Conservation (phyloP, 1,140 invertebrate genomes). For the Charaxes varanes region DNA sequence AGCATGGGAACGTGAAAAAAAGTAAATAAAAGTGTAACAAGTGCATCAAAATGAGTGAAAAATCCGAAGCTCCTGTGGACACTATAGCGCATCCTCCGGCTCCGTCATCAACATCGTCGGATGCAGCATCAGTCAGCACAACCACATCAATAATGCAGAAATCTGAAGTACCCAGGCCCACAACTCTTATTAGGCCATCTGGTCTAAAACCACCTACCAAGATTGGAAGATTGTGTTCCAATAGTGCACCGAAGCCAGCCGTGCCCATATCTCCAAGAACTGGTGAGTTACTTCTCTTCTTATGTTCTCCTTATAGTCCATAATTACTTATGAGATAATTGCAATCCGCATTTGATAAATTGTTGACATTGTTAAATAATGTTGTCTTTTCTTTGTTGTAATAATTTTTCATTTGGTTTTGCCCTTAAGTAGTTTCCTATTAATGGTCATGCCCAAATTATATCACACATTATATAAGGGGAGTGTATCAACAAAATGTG, state of each 20-base stretch:
- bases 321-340: neutral
- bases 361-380: constrained; percentile 7
- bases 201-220: constrained; percentile 77
- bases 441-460: constrained; percentile 9
- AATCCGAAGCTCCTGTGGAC: constrained; percentile 32
- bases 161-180: constrained; percentile 38
- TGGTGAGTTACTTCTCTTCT: constrained; percentile 50
- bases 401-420: constrained; percentile 5
- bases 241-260: constrained; percentile 75
- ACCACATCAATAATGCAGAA: constrained; percentile 36
- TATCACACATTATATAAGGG: too few relatives aligned
- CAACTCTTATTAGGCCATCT: constrained; percentile 66
- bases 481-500: too few relatives aligned
- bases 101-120: constrained; percentile 45
- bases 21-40: constrained; percentile 35
- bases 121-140: constrained; percentile 45
- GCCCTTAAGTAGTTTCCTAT: constrained; percentile 9
- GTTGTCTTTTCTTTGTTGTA: constrained; percentile 3
- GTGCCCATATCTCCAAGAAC: constrained; percentile 74
- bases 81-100: constrained; percentile 26
- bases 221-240: constrained; percentile 76
- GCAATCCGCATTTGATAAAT: constrained; percentile 67
- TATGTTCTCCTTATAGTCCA: neutral
- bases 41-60: constrained; percentile 61
- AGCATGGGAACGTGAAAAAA: constrained; percentile 6